Conservation (phyloP, 2,888 invertebrate species). For the Epirrhoe tristata region DNA sequence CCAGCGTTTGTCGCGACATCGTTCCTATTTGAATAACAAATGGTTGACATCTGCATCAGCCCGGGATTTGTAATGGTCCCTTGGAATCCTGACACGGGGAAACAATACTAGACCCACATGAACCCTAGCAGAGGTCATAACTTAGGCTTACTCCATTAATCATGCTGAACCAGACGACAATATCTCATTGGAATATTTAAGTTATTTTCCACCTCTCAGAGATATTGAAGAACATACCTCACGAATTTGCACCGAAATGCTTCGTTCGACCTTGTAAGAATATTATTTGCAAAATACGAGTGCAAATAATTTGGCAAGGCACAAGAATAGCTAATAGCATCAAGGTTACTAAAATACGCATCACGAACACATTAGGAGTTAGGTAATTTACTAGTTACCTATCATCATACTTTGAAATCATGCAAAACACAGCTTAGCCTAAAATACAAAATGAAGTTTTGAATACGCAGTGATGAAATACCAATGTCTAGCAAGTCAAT, state of each 20-base stretch:
- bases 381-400: constrained; percentile 8
- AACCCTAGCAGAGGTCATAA: constrained; percentile 54
- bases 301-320: constrained; percentile 10
- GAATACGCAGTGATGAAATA: constrained; percentile 14
- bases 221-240: constrained; percentile 19
- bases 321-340: constrained; percentile 9
- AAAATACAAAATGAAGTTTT: neutral
- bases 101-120: constrained; percentile 60
- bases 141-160: constrained; percentile 51
- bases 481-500: constrained; percentile 49
- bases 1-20: constrained; percentile 74
- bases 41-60: constrained; percentile 78
- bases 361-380: constrained; percentile 25
- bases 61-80: constrained; percentile 63
- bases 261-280: constrained; percentile 13
- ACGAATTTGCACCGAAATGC: neutral
- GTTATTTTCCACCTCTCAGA: constrained; percentile 32
- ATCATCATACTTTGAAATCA: constrained; percentile 14
- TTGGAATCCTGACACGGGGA: constrained; percentile 61
- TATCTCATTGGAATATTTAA: constrained; percentile 38
- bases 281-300: constrained; percentile 17
- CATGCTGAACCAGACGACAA: constrained; percentile 39
- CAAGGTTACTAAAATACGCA: constrained; percentile 25
- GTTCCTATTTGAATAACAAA: constrained; percentile 83
- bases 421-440: constrained; percentile 10